A percentile compares a stretch with the other conserved stretches of the same genome.
These are phyloP conservation scores for Chiroxiphia lanceolata DNA, from an alignment of 2,797 vertebrate genomes.

Conservation along the genomic window DNA sequence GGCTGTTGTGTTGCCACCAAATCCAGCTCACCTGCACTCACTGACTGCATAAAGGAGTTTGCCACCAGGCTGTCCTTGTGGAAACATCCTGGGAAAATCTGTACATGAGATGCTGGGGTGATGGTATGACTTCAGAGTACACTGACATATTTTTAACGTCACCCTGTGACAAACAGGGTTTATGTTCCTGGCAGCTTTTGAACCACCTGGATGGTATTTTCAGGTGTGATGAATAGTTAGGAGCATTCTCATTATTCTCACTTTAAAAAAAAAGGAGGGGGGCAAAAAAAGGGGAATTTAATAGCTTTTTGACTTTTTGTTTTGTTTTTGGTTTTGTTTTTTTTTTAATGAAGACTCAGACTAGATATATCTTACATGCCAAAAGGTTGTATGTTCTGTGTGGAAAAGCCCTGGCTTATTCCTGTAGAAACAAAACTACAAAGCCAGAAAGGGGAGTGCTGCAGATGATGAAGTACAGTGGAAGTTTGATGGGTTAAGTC, in stretches of 20 bases:
- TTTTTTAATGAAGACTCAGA: neutral
- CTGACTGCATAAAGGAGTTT: neutral
- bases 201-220: neutral
- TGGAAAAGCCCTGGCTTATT: neutral
- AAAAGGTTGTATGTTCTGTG: neutral
- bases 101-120: neutral
- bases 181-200: neutral
- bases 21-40: neutral
- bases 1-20: neutral
- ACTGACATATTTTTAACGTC: neutral
- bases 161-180: neutral
- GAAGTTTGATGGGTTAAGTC: neutral
- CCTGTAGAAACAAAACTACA: neutral
- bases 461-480: neutral
- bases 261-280: neutral
- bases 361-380: neutral
- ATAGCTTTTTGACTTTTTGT: neutral
- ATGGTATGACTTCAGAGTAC: neutral
- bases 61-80: neutral
- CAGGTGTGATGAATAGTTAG: neutral
- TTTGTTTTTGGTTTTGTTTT: neutral
- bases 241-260: neutral
- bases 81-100: neutral
- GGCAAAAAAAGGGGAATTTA: neutral
- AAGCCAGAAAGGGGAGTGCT: neutral